Evolutionary conservation across 2,888 invertebrate genomes (phyloP).

Genomic region (Cephonodes hylas): DNA sequence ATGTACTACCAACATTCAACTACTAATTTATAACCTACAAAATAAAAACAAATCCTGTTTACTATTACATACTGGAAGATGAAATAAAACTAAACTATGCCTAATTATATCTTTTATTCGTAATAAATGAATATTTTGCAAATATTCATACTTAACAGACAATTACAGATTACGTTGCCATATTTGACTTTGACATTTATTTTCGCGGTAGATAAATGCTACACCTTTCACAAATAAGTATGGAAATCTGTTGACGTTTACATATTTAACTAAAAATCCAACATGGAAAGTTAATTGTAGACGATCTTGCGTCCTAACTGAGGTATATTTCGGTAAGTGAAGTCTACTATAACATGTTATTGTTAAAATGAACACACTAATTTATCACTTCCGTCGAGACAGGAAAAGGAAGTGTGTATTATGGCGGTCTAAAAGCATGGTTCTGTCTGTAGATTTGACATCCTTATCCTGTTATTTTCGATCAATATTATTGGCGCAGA

Average conservation of each 20-base stretch:
- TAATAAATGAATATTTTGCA: not conserved
- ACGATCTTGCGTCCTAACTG: slow-evolving; percentile 11
- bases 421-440: slow-evolving; percentile 69
- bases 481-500: slow-evolving; percentile 33
- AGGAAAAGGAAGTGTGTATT: slow-evolving; percentile 83
- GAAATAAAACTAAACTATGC: no score
- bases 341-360: not conserved
- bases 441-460: slow-evolving; percentile 37
- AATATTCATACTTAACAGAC: not conserved
- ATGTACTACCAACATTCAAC: not conserved
- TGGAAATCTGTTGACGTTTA: slow-evolving; percentile 41
- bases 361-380: slow-evolving; percentile 19
- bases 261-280: slow-evolving; percentile 23
- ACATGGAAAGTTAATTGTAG: slow-evolving; percentile 12
- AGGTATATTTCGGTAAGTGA: slow-evolving; percentile 8
- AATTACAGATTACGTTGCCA: not conserved
- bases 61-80: no score
- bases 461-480: slow-evolving; percentile 64
- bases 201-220: slow-evolving; percentile 41
- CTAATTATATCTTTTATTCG: not conserved
- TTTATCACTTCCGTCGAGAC: slow-evolving; percentile 64
- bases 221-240: slow-evolving; percentile 27
- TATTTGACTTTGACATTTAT: slow-evolving; percentile 36
- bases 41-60: not conserved
- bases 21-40: not conserved